Conservation (phyloP, 2,113 vertebrate species). For the Cyprinus carpio region DNA sequence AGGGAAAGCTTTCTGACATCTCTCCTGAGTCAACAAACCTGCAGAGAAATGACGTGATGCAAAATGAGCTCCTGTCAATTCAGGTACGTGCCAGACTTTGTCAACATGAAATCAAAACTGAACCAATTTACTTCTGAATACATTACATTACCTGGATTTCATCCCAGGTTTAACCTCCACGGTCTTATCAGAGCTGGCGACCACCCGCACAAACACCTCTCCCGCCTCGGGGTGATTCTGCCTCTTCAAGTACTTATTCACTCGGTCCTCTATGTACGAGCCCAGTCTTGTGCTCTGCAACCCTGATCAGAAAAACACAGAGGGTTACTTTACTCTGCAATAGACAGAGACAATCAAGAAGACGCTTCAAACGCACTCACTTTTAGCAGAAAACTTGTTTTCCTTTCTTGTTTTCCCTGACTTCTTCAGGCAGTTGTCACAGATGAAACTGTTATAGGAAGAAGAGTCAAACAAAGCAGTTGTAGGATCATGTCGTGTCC, state of each 20-base stretch:
- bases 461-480: not conserved
- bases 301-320: constrained; percentile 68
- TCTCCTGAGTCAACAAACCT: constrained; percentile 97
- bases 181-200: constrained; percentile 95
- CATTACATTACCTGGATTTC: constrained; percentile 86
- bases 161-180: constrained; percentile 97
- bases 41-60: constrained; percentile 23
- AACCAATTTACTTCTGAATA: not conserved
- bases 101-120: not conserved
- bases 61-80: not conserved
- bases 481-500: not conserved
- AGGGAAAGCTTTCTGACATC: constrained; percentile 93
- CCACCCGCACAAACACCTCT: constrained; percentile 96
- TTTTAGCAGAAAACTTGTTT: constrained; percentile 97
- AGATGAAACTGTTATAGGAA: constrained; percentile 85
- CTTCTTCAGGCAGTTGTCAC: constrained; percentile 97
- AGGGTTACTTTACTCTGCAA: not conserved
- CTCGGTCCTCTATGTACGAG: constrained; percentile 94
- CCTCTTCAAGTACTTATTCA: constrained; percentile 95
- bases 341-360: not conserved
- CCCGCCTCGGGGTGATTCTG: constrained; percentile 96
- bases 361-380: constrained; percentile 72
- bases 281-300: constrained; percentile 90
- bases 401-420: constrained; percentile 91
- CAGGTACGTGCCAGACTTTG: not conserved